phyloP scores from a whole-genome alignment of 2,113 vertebrate genomes.

The Dicentrarchus labrax region DNA sequence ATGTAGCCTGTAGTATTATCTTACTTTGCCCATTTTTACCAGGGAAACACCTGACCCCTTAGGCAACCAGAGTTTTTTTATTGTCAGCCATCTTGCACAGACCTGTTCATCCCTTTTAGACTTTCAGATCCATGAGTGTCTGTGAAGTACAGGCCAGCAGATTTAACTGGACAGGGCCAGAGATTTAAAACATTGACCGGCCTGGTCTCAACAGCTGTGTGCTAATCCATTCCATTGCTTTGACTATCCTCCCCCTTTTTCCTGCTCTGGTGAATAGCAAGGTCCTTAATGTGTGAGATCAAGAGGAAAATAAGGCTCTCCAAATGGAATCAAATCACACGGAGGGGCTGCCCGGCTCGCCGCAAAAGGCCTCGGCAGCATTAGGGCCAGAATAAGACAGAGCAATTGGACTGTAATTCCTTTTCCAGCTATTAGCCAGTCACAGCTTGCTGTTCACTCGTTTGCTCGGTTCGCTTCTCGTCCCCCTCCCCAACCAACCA shows the following conservation, averaged over 20 bases:
- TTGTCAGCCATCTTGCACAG: constrained; percentile 41
- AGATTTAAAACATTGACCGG: constrained; percentile 80
- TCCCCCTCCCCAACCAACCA: constrained; percentile 36
- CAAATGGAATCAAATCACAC: constrained; percentile 83
- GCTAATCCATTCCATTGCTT: constrained; percentile 76
- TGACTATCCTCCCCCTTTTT: constrained; percentile 62
- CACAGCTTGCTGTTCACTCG: constrained; percentile 67
- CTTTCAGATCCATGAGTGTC: constrained; percentile 55
- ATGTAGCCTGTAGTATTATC: constrained; percentile 29
- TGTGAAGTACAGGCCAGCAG: constrained; percentile 69
- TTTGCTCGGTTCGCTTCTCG: constrained; percentile 64
- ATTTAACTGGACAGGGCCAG: constrained; percentile 73
- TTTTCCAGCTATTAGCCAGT: constrained; percentile 82
- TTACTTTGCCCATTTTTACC: constrained; percentile 40
- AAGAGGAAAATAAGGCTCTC: constrained; percentile 84
- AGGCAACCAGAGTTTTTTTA: constrained; percentile 28
- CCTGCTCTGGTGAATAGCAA: constrained; percentile 75
- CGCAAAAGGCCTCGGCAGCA: constrained; percentile 72
- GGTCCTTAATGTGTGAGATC: constrained; percentile 81
- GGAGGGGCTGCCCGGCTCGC: constrained; percentile 67
- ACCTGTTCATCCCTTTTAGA: constrained; percentile 61
- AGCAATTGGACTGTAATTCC: constrained; percentile 84
- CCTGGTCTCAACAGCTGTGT: constrained; percentile 72
- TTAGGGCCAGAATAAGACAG: constrained; percentile 77
- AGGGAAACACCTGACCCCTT: constrained; percentile 22